Evolutionary conservation across 2,888 invertebrate species (phyloP), one percentile per base, ranked within the genome.

Genomic region (Xestia rhomboidea): DNA sequence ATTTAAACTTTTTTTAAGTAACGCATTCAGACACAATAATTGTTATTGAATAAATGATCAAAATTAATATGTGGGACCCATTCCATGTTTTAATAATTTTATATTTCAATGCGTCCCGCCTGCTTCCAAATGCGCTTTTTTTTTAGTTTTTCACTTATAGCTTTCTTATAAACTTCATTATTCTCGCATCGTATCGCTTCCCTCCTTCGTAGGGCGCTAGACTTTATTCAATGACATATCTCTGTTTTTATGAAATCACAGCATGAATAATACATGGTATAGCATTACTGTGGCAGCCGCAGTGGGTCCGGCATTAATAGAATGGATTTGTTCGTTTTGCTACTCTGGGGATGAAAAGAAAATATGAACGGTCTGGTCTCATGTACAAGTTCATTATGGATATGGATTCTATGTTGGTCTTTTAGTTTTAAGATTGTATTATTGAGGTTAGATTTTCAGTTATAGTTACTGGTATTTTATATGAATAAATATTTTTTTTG

Each of bases 201-300:
- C 34, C 41, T 66, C 44, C 10, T 64, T 27, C 57, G 11, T 18
- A 30, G 57, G 70, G 70, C 67, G 24, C 30, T 34, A 51, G 7
- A 1, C 60, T 34, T 44, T 72, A 54, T 4, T 68, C 79, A 81
- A 77, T 82, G 77, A 86, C 71, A 83, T 83, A 81, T 86, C 77
- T 78, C 77, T 82, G 81, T 85, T 83, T 84, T 82, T 88, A 86
- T 86, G 76, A 84, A 87, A 85, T 84, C 85, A 75, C 77, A 84
- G 78, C 81, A 87, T 89, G 88, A 90, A 89, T 89, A 90, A 89
- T 78, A 79, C 69, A 83, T 81, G 38, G 79, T 66, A 77, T 78
- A 60, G 49, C 46, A 82, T 83, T 77, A 71, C 72, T 63, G 74
- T 24, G 57, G 66, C 66, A 44, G 49, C 34, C 49, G 76, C 72